Base-by-base conservation (phyloP, 2,797 vertebrate species). In the Denticeps clupeoides region DNA sequence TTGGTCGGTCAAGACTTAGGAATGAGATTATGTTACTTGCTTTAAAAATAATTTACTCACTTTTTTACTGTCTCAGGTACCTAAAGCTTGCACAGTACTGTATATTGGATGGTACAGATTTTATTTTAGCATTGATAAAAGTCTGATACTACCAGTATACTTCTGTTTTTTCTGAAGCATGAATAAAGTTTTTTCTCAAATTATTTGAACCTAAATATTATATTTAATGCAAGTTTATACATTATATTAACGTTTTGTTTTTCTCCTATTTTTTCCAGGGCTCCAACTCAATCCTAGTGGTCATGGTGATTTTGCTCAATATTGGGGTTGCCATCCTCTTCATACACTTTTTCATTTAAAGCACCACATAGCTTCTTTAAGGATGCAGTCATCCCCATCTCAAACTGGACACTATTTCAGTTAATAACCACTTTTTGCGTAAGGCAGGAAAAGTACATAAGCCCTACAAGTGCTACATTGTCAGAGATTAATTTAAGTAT, bases 281-380 rank as follows among this genome's bases (percentile, higher is more conserved):
- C 79, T 96, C 92, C 28, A 93, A 89, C 64, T 92, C 91, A 53
- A 84, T 97, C 75, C 83, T 97, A 82, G 93, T 97, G 69, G 88
- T 90, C 82, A 89, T 97, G 92, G 93, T 97, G 86, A 92, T 97
- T 87, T 85, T 97, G 87, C 90, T 97, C 75, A 97, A 97, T 84
- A 97, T 97, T 42, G 91, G 93, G 89, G 91, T 97, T 69, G 93
- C 91, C 84, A 90, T 97, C 87, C 87, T 97, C 85, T 97, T 97
- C 84, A 96, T 97, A 81, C 91, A 97, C 88, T 97, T 97, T 87
- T 97, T 97, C 92, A 97, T 97, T 91, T 97, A 87, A 89, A 69
- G 72, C 68, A 74, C 70, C 70, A 72, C 50, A 63, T 31, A 58
- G 55, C 64, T 60, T 67, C 56, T 67, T 60, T 59, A 63, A 45